These are phyloP conservation scores for Diorhabda elongata DNA, from an alignment of 1,140 invertebrate genomes.

Conservation along the genomic window DNA sequence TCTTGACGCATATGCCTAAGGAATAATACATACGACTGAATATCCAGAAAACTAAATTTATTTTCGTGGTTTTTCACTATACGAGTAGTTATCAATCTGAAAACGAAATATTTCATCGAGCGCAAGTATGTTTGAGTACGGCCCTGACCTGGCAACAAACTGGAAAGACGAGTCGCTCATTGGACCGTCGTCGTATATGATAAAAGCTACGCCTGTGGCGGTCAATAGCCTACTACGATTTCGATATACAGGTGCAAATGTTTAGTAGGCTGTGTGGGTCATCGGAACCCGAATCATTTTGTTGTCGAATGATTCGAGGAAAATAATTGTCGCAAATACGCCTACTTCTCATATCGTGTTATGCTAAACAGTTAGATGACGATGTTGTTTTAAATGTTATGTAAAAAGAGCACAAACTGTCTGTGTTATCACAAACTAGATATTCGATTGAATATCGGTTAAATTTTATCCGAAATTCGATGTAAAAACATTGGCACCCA, in stretches of 20 bases:
- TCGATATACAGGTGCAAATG: constrained; percentile 1
- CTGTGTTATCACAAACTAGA: neutral
- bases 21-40: no score
- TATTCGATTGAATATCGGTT: no score
- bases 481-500: no score
- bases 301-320: neutral
- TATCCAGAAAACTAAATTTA: no score
- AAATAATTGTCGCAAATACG: constrained; percentile 7
- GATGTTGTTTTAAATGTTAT: neutral
- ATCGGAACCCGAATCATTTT: neutral
- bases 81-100: no score
- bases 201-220: constrained; percentile 1
- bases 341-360: constrained; percentile 1
- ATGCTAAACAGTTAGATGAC: neutral
- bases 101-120: no score
- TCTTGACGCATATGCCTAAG: no score
- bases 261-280: neutral
- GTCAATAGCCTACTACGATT: neutral
- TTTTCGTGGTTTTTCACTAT: no score
- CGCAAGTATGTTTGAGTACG: no score
- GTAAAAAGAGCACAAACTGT: constrained; percentile 2
- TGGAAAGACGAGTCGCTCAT: constrained; percentile 1
- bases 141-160: neutral
- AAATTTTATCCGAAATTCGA: no score
- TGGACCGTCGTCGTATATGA: neutral